Evolutionary conservation across 1,140 invertebrate genomes (phyloP), one percentile per base, ranked within the genome.

Genomic region (Euglossa dilemma): DNA sequence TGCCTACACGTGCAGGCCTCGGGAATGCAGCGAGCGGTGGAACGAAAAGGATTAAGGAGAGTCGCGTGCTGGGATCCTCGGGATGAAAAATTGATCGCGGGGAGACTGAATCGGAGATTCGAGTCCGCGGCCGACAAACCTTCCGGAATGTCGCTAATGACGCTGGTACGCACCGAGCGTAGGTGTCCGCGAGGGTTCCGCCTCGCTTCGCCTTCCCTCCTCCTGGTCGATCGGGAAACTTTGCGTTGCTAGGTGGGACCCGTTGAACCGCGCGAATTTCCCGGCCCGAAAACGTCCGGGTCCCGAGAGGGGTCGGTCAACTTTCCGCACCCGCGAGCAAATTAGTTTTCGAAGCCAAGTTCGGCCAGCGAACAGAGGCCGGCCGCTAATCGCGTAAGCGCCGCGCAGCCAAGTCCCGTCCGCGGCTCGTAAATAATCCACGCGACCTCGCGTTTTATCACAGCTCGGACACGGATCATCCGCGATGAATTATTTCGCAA

Each of bases 111-210:
- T n/a, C n/a, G n/a, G n/a, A n/a, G n/a, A n/a, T n/a, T n/a, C n/a
- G n/a, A n/a, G n/a, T 52, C 50, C 36, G 18, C 8, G 66, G 74
- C 43, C 63, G 84, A 61, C 36, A 73, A 82, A 83, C 84, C 57
- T 28, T 64, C 36, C 57, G 64, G 70, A 87, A 87, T 80, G 69
- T 64, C 61, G 66, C 78, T 86, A 88, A 87, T 67, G 59, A 82
- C 36, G 18, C 50, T 28, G 67, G 67, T 61, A 47, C 72, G 45
- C 52, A 36, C 23, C 36, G 36, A 2, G 36, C 4, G 76, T 78
- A 69, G 76, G 54, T 72, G 47, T 67, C 28, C 52, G 70, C 52
- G 63, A 28, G 63, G 63, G 63, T 64, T 64, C 43, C 63, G 63
- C 18, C 43, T 11, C 61, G 59, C 16, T 63, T 63, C 28, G 18